Base-by-base conservation (phyloP, 1,140 invertebrate species). In the Bombus impatiens region DNA sequence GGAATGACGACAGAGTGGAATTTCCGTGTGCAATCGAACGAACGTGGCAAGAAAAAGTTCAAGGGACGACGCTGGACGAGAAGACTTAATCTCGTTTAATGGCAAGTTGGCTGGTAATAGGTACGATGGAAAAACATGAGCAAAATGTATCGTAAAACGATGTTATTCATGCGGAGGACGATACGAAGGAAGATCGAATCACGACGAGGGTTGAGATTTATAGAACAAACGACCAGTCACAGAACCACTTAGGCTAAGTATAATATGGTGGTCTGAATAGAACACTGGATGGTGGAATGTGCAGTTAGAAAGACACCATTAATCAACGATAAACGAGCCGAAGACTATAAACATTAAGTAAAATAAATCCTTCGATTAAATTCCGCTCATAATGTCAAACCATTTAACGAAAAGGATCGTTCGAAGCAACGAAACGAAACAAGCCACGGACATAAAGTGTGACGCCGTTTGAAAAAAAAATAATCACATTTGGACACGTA, bases 351-450 rank as follows among this genome's bases (percentile, higher is more conserved):
- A 77, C 6, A 37, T 76, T 37, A n/a, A 76, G 9, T 15, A 53
- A 75, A 53, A 75, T 75, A 47, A 77, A 77, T 77, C 75, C 75
- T 59, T 32, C 32, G 42, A 75, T 75, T 75, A 75, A 75, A 40
- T 57, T 53, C 47, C 47, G 28, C 18, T 32, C 25, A 10, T 42
- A 71, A 42, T 1, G 32, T 70, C 68, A 0, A 10, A 40, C 6
- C 71, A 12, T 18, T n/a, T 32, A 32, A 40, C 32, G 12, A 78
- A 78, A 62, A 57, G 35, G 3, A 62, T 22, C 13, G 22, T n/a
- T 42, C 1, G 13, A 32, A 59, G 53, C 6, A 4, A n/a, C 32
- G 15, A 22, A 57, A 57, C 15, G 75, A 40, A 62, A 77, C 53
- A 18, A 40, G 12, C 57, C 1, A n/a, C 22, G 13, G 28, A 12